A percentile compares a stretch with the other conserved stretches of the same genome.
phyloP scores from a whole-genome alignment of 64 coral and sea anemone genomes.

The Acropora tenuis region DNA sequence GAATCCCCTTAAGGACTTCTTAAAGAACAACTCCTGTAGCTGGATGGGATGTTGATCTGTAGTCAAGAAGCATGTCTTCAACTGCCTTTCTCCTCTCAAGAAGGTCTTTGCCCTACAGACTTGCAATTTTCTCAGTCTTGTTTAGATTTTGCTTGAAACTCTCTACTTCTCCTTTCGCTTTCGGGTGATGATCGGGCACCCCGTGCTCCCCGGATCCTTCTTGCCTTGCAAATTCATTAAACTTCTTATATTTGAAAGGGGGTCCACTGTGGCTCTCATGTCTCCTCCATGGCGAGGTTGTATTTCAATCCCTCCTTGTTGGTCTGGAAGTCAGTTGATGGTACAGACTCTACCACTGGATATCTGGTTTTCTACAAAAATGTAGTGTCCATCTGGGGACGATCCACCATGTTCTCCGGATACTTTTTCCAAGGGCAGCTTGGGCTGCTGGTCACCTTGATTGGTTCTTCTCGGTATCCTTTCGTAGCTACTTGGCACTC shows the following conservation, averaged over 20 bases:
- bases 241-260: conserved; percentile 28
- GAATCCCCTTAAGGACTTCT: conserved; percentile 21
- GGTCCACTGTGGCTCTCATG: conserved; percentile 33
- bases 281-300: conserved; percentile 14
- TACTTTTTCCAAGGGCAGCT: neutral
- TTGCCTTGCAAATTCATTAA: conserved; percentile 11
- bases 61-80: conserved; percentile 36
- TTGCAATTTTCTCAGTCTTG: conserved; percentile 35
- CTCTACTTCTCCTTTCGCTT: conserved; percentile 30
- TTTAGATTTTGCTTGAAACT: conserved; percentile 46
- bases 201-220: conserved; percentile 34
- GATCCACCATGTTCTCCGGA: conserved; percentile 18
- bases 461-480: conserved; percentile 2
- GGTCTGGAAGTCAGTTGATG: neutral
- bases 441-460: neutral
- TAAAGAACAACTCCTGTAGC: conserved; percentile 22
- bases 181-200: conserved; percentile 8
- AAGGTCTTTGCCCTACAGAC: conserved; percentile 5
- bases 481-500: conserved; percentile 18
- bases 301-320: conserved; percentile 56
- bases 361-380: conserved; percentile 39
- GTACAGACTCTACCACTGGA: conserved; percentile 15
- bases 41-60: conserved; percentile 53
- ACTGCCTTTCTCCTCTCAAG: neutral
- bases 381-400: conserved; percentile 33